Evolutionary conservation across 2,797 vertebrate genomes (phyloP).

Genomic region (Etheostoma perlongum): DNA sequence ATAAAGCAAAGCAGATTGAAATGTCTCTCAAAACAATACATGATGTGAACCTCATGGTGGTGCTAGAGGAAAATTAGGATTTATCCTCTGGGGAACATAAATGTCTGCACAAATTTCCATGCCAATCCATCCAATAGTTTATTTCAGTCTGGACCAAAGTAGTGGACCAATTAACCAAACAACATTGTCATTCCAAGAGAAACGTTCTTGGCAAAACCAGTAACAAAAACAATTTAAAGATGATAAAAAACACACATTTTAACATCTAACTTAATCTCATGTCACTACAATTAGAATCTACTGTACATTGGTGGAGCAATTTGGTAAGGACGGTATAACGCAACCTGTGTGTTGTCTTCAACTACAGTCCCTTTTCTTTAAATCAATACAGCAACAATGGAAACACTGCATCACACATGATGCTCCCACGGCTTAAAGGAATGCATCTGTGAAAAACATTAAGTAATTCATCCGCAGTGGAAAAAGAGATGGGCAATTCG

Average conservation of each 20-base stretch:
- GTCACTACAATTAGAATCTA: background rate
- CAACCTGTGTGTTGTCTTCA: background rate
- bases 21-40: background rate
- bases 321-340: background rate
- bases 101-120: background rate
- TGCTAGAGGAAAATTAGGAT: background rate
- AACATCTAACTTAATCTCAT: background rate
- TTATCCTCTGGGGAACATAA: background rate
- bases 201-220: too few species aligned
- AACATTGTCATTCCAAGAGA: background rate
- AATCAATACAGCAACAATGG: constrained; percentile 38
- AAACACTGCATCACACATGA: constrained; percentile 41
- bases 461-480: constrained; percentile 47
- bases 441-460: constrained; percentile 56
- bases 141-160: background rate
- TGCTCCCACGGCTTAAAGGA: constrained; percentile 31
- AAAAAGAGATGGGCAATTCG: constrained; percentile 46
- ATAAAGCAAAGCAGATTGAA: too few species aligned
- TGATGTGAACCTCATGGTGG: background rate
- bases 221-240: too few species aligned
- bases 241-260: background rate
- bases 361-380: background rate
- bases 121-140: background rate
- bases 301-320: background rate
- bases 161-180: background rate